These are phyloP conservation scores for Miltochrista miniata DNA, from an alignment of 2,888 invertebrate genomes.

Conservation along the genomic window DNA sequence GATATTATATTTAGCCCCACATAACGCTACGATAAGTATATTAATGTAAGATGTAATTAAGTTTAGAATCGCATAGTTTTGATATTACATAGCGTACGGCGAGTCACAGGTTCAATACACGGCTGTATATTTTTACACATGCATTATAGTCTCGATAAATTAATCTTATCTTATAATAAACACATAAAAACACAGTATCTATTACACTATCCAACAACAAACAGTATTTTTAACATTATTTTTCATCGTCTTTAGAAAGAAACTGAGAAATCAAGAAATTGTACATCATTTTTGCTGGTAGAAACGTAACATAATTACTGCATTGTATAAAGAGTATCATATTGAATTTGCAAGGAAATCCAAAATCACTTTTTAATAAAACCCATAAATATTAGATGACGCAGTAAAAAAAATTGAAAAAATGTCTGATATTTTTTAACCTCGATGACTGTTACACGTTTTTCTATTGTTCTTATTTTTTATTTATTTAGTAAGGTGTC, in stretches of 20 bases:
- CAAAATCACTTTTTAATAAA: no score
- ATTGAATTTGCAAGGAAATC: conserved; percentile 3
- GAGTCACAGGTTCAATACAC: conserved; percentile 25
- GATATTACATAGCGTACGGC: conserved; percentile 31
- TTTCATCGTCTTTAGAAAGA: no score
- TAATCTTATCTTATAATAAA: conserved; percentile 8
- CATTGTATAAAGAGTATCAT: conserved; percentile 7
- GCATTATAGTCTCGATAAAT: conserved; percentile 21
- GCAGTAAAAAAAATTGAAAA: neutral
- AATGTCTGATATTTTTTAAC: neutral
- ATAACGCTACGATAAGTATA: conserved; percentile 11
- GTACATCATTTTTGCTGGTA: no score
- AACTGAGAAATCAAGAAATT: no score
- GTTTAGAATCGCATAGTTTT: conserved; percentile 39
- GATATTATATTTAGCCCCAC: neutral
- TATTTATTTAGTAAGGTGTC: neutral
- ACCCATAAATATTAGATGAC: no score
- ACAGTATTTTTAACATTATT: no score
- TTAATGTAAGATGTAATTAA: conserved; percentile 29
- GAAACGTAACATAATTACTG: no score
- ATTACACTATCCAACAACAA: no score
- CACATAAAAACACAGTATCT: neutral
- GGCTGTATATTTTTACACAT: conserved; percentile 40
- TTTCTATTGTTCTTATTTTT: neutral
- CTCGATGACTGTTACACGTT: neutral